phyloP scores from a whole-genome alignment of 2,888 invertebrate genomes.

The Allolobophora icterica region DNA sequence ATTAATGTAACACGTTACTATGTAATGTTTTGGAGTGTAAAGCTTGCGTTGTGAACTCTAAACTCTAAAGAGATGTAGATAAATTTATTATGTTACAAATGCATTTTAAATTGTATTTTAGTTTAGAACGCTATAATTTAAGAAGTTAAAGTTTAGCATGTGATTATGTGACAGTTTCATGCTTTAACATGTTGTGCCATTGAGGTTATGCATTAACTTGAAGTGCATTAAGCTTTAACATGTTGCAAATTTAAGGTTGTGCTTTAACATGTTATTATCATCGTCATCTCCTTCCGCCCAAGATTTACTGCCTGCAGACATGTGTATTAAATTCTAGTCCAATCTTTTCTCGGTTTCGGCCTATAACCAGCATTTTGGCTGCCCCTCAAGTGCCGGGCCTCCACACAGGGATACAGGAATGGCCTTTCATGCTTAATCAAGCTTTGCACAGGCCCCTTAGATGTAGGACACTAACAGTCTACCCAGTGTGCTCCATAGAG shows the following conservation, averaged over 20 bases:
- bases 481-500: background rate
- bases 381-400: background rate
- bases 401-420: background rate
- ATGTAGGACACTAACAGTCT: background rate
- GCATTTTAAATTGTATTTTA: background rate
- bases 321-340: slow-evolving; percentile 10
- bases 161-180: background rate
- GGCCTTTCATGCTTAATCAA: background rate
- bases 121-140: background rate
- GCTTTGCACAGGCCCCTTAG: background rate
- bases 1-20: background rate
- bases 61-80: background rate
- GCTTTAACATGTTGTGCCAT: background rate
- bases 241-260: background rate
- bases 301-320: background rate
- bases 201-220: too few relatives aligned
- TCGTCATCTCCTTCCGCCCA: background rate
- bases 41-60: background rate
- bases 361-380: background rate
- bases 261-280: background rate
- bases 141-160: background rate
- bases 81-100: background rate
- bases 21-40: background rate
- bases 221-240: background rate
- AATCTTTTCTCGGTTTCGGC: background rate